Conservation (phyloP, 64 coral and sea anemone species). For the Montipora capricornis region DNA sequence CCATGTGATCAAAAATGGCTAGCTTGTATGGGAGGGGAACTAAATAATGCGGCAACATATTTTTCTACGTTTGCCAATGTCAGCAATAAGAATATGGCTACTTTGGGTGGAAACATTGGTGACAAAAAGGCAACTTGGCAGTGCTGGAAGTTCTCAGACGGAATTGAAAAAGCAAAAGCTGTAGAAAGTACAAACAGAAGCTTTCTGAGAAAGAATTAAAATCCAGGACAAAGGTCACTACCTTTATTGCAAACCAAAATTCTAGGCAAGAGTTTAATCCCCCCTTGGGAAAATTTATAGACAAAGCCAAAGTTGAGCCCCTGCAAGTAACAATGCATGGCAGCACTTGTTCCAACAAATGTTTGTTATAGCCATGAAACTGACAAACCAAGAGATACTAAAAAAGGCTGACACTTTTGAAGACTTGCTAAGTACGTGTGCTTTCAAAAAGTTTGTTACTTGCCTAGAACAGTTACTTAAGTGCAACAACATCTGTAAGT, state of each 20-base stretch:
- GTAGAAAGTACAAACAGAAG: constrained; percentile 50
- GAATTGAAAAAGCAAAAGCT: constrained; percentile 26
- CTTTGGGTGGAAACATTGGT: constrained; percentile 33
- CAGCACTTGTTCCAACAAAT: constrained; percentile 37
- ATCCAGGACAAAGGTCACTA: constrained; percentile 54
- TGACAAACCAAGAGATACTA: constrained; percentile 19
- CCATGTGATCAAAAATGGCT: constrained; percentile 68
- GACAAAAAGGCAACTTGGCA: constrained; percentile 31
- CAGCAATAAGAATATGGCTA: constrained; percentile 34
- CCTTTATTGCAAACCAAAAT: constrained; percentile 59
- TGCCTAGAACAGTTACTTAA: constrained; percentile 53
- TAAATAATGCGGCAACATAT: constrained; percentile 72
- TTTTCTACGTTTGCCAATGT: constrained; percentile 69
- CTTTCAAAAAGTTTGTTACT: constrained; percentile 42
- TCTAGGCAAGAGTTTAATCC: constrained; percentile 52
- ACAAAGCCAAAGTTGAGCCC: constrained; percentile 54
- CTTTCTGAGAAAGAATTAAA: constrained; percentile 53
- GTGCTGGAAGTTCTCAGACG: constrained; percentile 27
- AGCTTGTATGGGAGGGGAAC: constrained; percentile 51
- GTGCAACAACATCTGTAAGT: constrained; percentile 44
- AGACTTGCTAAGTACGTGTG: constrained; percentile 14
- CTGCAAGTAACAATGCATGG: constrained; percentile 33
- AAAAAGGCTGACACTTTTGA: constrained; percentile 6
- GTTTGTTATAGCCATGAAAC: not conserved
- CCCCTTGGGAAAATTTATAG: constrained; percentile 27